Conservation (phyloP, 2,888 invertebrate genomes). For the Panzeria rudis region DNA sequence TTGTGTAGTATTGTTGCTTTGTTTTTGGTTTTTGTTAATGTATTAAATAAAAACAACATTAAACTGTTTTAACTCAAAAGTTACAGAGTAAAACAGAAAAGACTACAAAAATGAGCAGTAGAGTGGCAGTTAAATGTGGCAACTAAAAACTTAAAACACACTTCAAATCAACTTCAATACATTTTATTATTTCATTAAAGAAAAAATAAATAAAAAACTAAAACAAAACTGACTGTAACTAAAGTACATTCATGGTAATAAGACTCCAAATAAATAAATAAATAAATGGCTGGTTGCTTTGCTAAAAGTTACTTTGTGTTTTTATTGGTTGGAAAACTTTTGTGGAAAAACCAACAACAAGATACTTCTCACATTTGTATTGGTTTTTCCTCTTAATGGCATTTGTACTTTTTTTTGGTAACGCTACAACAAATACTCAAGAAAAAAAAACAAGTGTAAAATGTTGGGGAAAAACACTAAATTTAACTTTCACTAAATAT, state of each 20-base stretch:
- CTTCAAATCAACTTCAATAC: constrained; percentile 60
- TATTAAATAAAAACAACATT: constrained; percentile 8
- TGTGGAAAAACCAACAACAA: constrained; percentile 24
- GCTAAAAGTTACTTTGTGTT: constrained; percentile 42
- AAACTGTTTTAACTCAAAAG: constrained; percentile 35
- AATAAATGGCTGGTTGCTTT: constrained; percentile 34
- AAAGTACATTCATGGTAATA: constrained; percentile 61
- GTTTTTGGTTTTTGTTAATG: neutral
- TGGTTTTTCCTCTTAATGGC: constrained; percentile 37
- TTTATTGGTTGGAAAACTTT: constrained; percentile 68
- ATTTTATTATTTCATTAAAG: constrained; percentile 49
- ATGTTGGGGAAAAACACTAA: constrained; percentile 8
- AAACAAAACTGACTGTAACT: constrained; percentile 36
- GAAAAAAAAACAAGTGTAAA: constrained; percentile 51
- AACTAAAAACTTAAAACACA: constrained; percentile 59
- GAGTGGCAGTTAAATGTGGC: constrained; percentile 59
- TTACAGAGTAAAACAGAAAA: constrained; percentile 39
- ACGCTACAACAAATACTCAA: neutral
- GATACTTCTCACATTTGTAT: constrained; percentile 37
- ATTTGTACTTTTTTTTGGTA: constrained; percentile 3
- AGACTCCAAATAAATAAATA: constrained; percentile 51
- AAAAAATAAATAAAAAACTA: constrained; percentile 12
- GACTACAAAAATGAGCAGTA: constrained; percentile 19
- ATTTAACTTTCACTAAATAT: constrained; percentile 64
- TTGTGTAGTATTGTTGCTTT: neutral